phyloP scores from a whole-genome alignment of 2,797 vertebrate species.

The Microctenopoma steveboyesi region DNA sequence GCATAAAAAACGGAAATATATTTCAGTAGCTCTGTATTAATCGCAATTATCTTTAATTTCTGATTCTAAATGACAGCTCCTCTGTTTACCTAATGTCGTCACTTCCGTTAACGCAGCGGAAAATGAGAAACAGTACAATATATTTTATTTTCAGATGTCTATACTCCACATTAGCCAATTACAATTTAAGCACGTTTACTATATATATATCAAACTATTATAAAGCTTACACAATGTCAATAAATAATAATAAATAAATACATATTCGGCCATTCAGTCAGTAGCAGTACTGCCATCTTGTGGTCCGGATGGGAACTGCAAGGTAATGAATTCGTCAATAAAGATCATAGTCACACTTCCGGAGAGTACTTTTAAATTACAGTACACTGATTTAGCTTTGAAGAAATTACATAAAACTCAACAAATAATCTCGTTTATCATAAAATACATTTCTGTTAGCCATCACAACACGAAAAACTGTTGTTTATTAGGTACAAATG shows the following conservation, averaged over 20 bases:
- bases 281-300: background rate
- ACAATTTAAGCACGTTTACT: too few species aligned
- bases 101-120: conserved; percentile 62
- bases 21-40: background rate
- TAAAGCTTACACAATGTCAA: too few species aligned
- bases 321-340: background rate
- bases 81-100: conserved; percentile 72
- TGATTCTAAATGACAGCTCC: conserved; percentile 26
- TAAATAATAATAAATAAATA: too few species aligned
- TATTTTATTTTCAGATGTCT: too few species aligned
- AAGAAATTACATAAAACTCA: too few species aligned
- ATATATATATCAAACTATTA: too few species aligned
- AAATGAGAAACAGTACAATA: background rate
- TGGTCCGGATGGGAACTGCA: background rate
- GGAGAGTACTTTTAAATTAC: background rate
- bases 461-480: too few species aligned
- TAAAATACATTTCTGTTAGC: background rate
- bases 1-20: background rate
- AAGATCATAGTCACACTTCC: background rate
- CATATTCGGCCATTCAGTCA: too few species aligned
- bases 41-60: conserved; percentile 21
- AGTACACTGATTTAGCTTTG: too few species aligned
- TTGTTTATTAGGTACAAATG: too few species aligned
- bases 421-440: background rate
- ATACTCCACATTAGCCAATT: too few species aligned